Percentiles rank a stretch among this genome's conserved stretches.
These are phyloP conservation scores for Calliphora vomitoria DNA, from an alignment of 2,888 invertebrate species.

Conservation along the genomic window DNA sequence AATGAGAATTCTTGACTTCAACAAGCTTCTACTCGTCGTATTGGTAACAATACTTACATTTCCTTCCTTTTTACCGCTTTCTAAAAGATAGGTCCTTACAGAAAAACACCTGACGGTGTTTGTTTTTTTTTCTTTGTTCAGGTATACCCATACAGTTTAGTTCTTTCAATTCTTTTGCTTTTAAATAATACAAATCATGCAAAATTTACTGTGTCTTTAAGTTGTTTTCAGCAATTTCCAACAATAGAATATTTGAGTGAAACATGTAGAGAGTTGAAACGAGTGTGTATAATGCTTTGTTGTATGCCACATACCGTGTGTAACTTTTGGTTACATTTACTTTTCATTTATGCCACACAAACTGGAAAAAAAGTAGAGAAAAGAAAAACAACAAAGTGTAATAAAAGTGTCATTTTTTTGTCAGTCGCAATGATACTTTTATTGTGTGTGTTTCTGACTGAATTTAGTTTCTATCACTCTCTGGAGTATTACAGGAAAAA, in stretches of 20 bases:
- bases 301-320: neutral
- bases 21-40: constrained; percentile 13
- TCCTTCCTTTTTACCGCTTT: constrained; percentile 31
- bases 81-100: constrained; percentile 10
- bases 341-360: constrained; percentile 1
- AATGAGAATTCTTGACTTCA: constrained; percentile 61
- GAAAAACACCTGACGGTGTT: constrained; percentile 11
- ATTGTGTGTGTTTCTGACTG: neutral
- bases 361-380: neutral
- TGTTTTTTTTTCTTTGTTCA: no score
- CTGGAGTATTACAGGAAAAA: neutral
- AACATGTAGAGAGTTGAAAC: no score
- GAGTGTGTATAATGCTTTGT: neutral
- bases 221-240: neutral
- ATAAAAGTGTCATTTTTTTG: constrained; percentile 26
- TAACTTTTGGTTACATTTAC: constrained; percentile 14
- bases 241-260: neutral
- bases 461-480: constrained; percentile 32
- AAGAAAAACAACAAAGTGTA: neutral
- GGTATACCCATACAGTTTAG: neutral
- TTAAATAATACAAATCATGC: neutral
- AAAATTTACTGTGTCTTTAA: neutral
- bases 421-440: constrained; percentile 16
- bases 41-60: constrained; percentile 38
- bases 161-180: neutral